These are phyloP conservation scores for Lucinisca nassula DNA, from an alignment of 2,888 invertebrate genomes.

Conservation along the genomic window DNA sequence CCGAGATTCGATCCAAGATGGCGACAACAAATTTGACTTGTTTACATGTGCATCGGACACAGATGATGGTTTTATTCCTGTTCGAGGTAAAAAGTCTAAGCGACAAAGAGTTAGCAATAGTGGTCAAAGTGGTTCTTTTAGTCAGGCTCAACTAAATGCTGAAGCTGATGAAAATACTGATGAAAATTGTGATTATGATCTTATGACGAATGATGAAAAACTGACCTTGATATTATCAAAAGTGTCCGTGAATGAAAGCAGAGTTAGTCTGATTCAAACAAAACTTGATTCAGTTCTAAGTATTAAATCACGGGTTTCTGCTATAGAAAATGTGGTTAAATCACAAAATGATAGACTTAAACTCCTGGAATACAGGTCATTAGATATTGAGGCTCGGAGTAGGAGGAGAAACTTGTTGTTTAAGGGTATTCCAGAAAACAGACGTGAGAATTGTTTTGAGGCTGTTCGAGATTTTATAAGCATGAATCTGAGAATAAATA, in stretches of 20 bases:
- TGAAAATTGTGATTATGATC: too few species aligned
- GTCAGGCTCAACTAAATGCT: not conserved
- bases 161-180: not conserved
- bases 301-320: too few species aligned
- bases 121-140: not conserved
- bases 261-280: too few species aligned
- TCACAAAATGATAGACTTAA: not conserved
- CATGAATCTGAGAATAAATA: not conserved
- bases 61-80: too few species aligned
- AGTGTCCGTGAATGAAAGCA: too few species aligned
- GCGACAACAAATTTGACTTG: not conserved
- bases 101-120: not conserved
- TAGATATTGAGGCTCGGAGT: not conserved
- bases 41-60: too few species aligned
- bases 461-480: not conserved
- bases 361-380: not conserved
- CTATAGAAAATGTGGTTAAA: too few species aligned
- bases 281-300: too few species aligned
- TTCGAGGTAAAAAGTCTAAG: not conserved
- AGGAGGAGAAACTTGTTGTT: not conserved
- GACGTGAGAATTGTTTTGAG: not conserved
- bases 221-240: too few species aligned
- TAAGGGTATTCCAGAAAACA: not conserved
- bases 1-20: not conserved
- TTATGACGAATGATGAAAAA: too few species aligned